phyloP scores from a whole-genome alignment of 1,140 invertebrate genomes.

The Argopecten irradians region DNA sequence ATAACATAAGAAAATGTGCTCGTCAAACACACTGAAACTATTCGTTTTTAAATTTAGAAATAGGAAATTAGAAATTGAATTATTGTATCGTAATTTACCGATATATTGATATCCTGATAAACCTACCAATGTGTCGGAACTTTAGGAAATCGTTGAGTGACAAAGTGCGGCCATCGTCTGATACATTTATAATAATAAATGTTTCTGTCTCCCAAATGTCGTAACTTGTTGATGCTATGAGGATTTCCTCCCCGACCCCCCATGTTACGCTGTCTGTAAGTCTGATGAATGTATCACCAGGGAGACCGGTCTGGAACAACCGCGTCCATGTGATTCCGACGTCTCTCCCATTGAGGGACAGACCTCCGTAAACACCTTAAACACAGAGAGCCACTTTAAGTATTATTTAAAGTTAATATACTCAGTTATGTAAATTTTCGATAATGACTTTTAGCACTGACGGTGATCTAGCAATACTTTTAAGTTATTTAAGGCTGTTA shows the following conservation, averaged over 20 bases:
- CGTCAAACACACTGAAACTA: too few relatives aligned
- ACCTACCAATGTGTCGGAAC: slow-evolving; percentile 65
- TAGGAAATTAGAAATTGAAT: too few relatives aligned
- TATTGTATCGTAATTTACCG: too few relatives aligned
- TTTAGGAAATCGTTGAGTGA: slow-evolving; percentile 63
- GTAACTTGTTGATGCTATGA: slow-evolving; percentile 68
- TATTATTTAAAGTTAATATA: too few relatives aligned
- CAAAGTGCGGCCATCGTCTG: slow-evolving; percentile 56
- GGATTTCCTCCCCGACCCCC: slow-evolving; percentile 68
- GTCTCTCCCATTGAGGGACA: slow-evolving; percentile 69
- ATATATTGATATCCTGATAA: neutral
- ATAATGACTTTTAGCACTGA: neutral
- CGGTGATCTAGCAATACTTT: neutral
- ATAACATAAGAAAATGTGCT: neutral
- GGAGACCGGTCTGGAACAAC: slow-evolving; percentile 57
- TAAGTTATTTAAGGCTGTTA: too few relatives aligned
- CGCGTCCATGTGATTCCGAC: slow-evolving; percentile 61
- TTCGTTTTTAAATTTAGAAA: too few relatives aligned
- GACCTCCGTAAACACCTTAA: slow-evolving; percentile 67
- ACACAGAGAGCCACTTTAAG: slow-evolving; percentile 26
- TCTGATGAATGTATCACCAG: slow-evolving; percentile 60
- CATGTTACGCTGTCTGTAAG: slow-evolving; percentile 62
- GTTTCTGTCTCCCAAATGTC: slow-evolving; percentile 69
- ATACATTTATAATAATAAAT: slow-evolving; percentile 61
- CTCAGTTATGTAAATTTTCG: too few relatives aligned